Evolutionary conservation across 2,113 vertebrate species (phyloP).

Genomic region (Grus americana): DNA sequence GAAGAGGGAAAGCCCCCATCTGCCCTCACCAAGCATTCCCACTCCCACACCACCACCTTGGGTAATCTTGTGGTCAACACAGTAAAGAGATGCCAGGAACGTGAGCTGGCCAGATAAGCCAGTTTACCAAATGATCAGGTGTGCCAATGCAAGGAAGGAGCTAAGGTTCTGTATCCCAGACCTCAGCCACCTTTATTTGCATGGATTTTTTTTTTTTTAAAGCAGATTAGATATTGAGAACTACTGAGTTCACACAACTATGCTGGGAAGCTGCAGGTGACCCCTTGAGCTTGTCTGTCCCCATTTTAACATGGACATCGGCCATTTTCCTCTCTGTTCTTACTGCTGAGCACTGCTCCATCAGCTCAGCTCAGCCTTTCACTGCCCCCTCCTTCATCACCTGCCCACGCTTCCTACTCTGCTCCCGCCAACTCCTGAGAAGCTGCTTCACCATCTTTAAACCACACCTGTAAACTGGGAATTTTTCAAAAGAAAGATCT

Average conservation of each 20-base stretch:
- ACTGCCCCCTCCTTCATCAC: not conserved
- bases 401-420: not conserved
- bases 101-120: not conserved
- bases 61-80: not conserved
- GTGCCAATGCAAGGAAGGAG: not conserved
- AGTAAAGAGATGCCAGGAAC: not conserved
- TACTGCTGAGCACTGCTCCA: not conserved
- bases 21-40: not conserved
- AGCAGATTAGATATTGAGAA: not conserved
- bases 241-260: not conserved
- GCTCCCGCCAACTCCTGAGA: not conserved
- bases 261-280: not conserved
- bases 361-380: not conserved
- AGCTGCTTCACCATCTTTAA: not conserved
- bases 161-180: not conserved
- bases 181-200: not conserved
- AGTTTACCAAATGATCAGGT: not conserved
- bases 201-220: not conserved
- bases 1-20: not conserved
- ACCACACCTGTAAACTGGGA: not conserved
- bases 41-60: not conserved
- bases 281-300: not conserved
- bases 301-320: not conserved
- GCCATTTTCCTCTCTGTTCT: not conserved
- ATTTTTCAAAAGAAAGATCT: not conserved